phyloP scores from a whole-genome alignment of 2,888 invertebrate genomes.

The Lucinisca nassula region DNA sequence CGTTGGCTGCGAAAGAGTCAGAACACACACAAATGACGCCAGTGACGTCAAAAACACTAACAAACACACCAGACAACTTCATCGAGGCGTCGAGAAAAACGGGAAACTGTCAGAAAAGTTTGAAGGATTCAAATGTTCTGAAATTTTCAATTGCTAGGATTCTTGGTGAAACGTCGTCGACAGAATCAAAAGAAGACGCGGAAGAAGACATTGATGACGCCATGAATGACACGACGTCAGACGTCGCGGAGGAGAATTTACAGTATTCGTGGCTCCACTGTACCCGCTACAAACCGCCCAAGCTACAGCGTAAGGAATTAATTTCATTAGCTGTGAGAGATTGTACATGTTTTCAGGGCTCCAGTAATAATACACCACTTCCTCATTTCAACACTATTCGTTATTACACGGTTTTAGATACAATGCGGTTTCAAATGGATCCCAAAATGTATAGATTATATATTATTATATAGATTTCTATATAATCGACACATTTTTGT shows the following conservation, averaged over 20 bases:
- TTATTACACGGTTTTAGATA: no score
- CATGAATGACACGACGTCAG: not conserved
- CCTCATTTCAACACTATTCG: no score
- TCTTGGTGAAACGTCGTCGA: slow-evolving; percentile 42
- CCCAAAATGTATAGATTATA: no score
- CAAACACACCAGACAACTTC: not conserved
- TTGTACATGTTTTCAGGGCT: not conserved
- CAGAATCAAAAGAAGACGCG: not conserved
- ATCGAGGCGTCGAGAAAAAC: not conserved
- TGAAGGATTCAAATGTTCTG: not conserved
- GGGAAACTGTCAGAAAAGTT: not conserved
- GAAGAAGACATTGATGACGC: not conserved
- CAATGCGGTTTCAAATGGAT: no score
- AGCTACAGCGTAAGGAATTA: slow-evolving; percentile 84
- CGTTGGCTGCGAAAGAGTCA: not conserved
- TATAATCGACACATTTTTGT: no score
- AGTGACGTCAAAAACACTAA: not conserved
- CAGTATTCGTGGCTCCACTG: slow-evolving; percentile 86
- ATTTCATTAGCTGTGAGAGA: not conserved
- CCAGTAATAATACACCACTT: no score
- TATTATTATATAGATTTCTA: no score
- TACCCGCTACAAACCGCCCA: slow-evolving; percentile 87
- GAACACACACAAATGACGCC: not conserved
- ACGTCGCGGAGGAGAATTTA: slow-evolving; percentile 39
- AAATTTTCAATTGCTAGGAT: slow-evolving; percentile 79